Percentiles rank a stretch among this genome's conserved stretches.
These are phyloP conservation scores for Willowsia nigromaculata DNA, from an alignment of 2,888 invertebrate genomes.

Conservation along the genomic window DNA sequence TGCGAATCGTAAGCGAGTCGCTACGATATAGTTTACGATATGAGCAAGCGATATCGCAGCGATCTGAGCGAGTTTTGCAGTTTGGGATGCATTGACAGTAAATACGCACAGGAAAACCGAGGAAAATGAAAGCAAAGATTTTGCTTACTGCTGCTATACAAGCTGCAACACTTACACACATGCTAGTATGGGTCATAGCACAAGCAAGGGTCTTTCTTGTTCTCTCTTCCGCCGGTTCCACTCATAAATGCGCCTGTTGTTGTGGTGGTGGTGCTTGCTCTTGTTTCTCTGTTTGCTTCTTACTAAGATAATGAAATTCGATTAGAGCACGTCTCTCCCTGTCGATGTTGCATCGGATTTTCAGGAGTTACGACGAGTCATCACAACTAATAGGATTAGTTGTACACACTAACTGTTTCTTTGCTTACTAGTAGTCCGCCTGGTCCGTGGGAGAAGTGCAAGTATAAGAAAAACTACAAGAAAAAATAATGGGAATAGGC, in stretches of 20 bases:
- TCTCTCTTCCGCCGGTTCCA: neutral
- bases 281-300: conserved; percentile 69
- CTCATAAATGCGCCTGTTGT: conserved; percentile 73
- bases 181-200: conserved; percentile 10
- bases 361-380: conserved; percentile 78
- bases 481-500: neutral
- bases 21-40: too few relatives aligned
- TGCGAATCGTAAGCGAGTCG: too few relatives aligned
- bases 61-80: too few relatives aligned
- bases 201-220: conserved; percentile 5
- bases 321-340: conserved; percentile 76
- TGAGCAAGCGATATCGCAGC: too few relatives aligned
- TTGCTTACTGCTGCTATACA: neutral
- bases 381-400: conserved; percentile 78
- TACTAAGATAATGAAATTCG: conserved; percentile 79
- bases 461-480: too few relatives aligned
- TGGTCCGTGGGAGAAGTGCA: too few relatives aligned
- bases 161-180: neutral
- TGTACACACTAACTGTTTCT: conserved; percentile 77
- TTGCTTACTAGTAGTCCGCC: neutral
- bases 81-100: too few relatives aligned
- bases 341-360: conserved; percentile 77
- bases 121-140: neutral
- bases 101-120: neutral
- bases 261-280: conserved; percentile 49